Base-by-base conservation (phyloP, 2,797 vertebrate species). In the Nyctibius grandis region DNA sequence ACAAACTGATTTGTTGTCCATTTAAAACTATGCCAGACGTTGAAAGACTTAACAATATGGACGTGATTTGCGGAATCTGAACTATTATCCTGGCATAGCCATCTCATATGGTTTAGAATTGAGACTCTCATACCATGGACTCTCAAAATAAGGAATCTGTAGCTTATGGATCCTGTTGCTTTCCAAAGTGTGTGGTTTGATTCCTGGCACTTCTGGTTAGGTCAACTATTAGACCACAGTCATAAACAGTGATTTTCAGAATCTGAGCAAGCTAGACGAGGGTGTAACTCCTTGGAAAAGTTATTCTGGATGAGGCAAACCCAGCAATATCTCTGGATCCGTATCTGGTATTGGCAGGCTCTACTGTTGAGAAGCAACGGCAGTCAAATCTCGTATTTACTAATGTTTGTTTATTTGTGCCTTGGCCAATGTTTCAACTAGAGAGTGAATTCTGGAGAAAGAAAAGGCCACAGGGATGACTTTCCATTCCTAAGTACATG, bases 211-310 rank as follows among this genome's bases (percentile, higher is more conserved):
- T 94, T 85, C 82, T 87, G 64, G 68, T 63, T 51, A 85, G 93
- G 86, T 96, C 91, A 96, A 33, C 75, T 87, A 75, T 92, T 77
- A 16, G 53, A 93, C 89, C 72, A 33, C 44, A 65, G 60, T 91
- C 88, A 79, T 95, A 96, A 97, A 96, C 95, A 97, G 45, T 67
- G 88, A 93, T 92, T 94, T 76, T 89, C 88, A 91, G 89, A 96
- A 85, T 93, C 40, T 53, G 80, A 91, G 70, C 69, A 89, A 96
- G 89, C 92, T 95, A 88, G 88, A 78, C 10, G 38, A 95, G 97
- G 95, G 96, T 97, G 91, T 90, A 93, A 69, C 61, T 96, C 84
- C 83, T 94, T 89, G 90, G 97, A 90, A 97, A 93, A 84, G 57
- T 59, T 81, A 54, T 59, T 89, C 95, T 79, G 85, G 93, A 86